phyloP scores from a whole-genome alignment of 2,113 vertebrate genomes.

The Apodemus speciosus region DNA sequence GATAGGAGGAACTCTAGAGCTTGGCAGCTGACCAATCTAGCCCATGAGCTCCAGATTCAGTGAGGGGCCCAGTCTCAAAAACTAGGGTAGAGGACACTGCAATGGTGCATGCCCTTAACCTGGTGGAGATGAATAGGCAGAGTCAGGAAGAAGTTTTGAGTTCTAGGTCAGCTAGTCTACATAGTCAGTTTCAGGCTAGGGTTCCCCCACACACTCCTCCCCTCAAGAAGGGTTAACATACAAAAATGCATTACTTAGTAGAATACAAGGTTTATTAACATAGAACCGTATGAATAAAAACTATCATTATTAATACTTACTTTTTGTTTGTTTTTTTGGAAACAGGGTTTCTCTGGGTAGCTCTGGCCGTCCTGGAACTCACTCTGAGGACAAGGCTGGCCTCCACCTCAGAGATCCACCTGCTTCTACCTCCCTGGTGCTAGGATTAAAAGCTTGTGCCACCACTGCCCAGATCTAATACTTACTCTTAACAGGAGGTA shows the following conservation, averaged over 20 bases:
- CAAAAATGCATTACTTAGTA: not conserved
- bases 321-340: not conserved
- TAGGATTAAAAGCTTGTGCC: not conserved
- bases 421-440: not conserved
- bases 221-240: not conserved
- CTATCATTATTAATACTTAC: not conserved
- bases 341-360: not conserved
- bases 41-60: not conserved
- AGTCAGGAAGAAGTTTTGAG: not conserved
- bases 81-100: not conserved
- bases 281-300: not conserved
- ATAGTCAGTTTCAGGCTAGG: not conserved
- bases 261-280: slow-evolving; percentile 1
- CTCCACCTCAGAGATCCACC: not conserved
- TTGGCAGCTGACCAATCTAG: not conserved
- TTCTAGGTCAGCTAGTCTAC: not conserved
- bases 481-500: not conserved
- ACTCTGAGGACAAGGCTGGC: not conserved
- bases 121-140: not conserved
- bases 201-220: not conserved
- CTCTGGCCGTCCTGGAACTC: not conserved
- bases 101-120: no score
- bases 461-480: not conserved
- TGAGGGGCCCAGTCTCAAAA: not conserved
- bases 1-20: not conserved